phyloP scores from a whole-genome alignment of 1,140 invertebrate genomes.

The Pseudachorutes palmiensis region DNA sequence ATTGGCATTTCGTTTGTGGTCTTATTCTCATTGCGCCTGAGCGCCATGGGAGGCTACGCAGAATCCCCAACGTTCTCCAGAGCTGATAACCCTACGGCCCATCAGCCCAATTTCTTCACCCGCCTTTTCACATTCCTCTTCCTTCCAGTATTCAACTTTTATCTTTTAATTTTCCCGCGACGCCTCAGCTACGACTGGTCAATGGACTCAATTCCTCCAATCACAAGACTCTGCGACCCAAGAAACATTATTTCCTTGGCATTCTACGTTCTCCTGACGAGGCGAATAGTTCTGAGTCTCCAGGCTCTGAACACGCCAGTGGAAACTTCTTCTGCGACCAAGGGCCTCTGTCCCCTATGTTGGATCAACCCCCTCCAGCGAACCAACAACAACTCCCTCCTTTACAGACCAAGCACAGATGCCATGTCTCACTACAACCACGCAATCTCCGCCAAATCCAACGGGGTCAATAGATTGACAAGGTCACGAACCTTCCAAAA shows the following conservation, averaged over 20 bases:
- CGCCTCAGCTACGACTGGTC: slow-evolving; percentile 90
- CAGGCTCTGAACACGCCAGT: background rate
- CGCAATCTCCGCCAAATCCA: background rate
- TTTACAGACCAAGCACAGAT: background rate
- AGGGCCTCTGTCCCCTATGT: slow-evolving; percentile 13
- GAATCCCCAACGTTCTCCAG: slow-evolving; percentile 66
- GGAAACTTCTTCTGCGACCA: background rate
- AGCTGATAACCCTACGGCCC: slow-evolving; percentile 82
- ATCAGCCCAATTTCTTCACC: slow-evolving; percentile 56
- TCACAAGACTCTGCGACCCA: slow-evolving; percentile 61
- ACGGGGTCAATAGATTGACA: background rate
- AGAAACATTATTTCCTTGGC: slow-evolving; percentile 62
- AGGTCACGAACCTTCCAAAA: background rate
- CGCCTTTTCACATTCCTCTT: slow-evolving; percentile 76
- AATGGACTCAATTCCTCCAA: slow-evolving; percentile 81
- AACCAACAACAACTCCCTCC: slow-evolving; percentile 24
- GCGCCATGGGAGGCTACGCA: slow-evolving; percentile 51
- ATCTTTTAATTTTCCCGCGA: slow-evolving; percentile 69
- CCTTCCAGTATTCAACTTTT: slow-evolving; percentile 76
- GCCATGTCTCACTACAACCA: background rate
- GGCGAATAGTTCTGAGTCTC: slow-evolving; percentile 23
- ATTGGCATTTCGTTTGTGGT: slow-evolving; percentile 51
- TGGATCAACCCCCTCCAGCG: background rate
- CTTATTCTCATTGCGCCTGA: slow-evolving; percentile 54
- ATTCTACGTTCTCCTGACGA: slow-evolving; percentile 52